Base-by-base conservation (phyloP, 1,140 invertebrate genomes). In the Arctopsyche grandis region DNA sequence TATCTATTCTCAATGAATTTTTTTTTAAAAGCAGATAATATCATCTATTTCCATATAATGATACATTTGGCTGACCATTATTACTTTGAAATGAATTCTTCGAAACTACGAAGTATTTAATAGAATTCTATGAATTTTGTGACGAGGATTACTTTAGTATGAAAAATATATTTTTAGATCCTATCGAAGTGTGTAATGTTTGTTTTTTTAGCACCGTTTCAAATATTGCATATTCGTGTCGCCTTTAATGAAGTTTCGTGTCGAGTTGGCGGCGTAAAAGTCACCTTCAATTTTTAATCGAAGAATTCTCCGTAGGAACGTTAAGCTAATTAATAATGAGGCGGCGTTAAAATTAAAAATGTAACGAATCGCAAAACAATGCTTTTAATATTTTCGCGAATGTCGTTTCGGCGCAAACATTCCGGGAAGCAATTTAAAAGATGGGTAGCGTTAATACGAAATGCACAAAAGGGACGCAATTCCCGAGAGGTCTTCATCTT, bases 231-330 rank as follows among this genome's bases (percentile, higher is more conserved):
- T 12, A 26, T 26, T 66, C 63, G 24, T 66, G 63, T 66, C n/a
- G 22, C 1, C 24, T 26, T 66, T 66, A 26, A 66, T 66, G 63
- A 66, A 3, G 63, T 66, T 66, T 66, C 63, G 63, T 66, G 63
- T 52, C 24, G 12, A 26, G 12, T 66, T 26, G 1, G 16, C 12
- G 48, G 12, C 21, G 21, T 19, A 12, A 66, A 66, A 66, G 63
- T 66, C 63, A 26, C 63, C 63, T 66, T 52, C 48, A 52, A 52
- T 16, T 52, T 14, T 14, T 52, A 52, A 12, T 12, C 10, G 48
- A 16, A 52, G 4, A 52, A 52, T 52, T 52, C 12, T 52, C 48
- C 16, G 16, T n/a, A 52, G 4, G 48, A 16, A 52, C 48, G 48
- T 3, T 52, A 3, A 12, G 16, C 12, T 52, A 5, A 46, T 46